Evolutionary conservation across 2,797 vertebrate genomes (phyloP).

Genomic region (Falco biarmicus): DNA sequence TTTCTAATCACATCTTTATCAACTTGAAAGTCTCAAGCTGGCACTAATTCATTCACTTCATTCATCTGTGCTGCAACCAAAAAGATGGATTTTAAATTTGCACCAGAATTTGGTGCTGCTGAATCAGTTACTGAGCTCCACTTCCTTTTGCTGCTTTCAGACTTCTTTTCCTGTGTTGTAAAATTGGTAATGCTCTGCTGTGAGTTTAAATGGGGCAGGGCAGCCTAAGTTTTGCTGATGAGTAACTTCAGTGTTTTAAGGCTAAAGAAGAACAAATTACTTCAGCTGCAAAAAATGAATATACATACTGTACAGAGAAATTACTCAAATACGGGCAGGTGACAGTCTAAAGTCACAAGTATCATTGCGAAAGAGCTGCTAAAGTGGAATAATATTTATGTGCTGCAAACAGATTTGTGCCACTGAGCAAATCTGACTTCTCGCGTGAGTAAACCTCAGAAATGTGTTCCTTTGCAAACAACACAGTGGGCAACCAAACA

Average conservation of each 20-base stretch:
- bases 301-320: constrained; percentile 8
- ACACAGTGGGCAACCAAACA: constrained; percentile 55
- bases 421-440: constrained; percentile 63
- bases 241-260: not conserved
- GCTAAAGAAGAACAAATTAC: constrained; percentile 32
- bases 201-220: not conserved
- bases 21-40: not conserved
- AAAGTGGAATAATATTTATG: constrained; percentile 58
- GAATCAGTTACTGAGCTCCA: not conserved
- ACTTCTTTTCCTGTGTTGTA: not conserved
- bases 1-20: not conserved
- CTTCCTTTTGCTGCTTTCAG: constrained; percentile 14
- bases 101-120: not conserved
- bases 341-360: constrained; percentile 37
- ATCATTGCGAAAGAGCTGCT: constrained; percentile 17
- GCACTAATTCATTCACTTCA: not conserved
- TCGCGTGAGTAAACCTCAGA: constrained; percentile 53
- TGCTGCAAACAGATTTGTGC: constrained; percentile 59
- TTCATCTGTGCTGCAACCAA: not conserved
- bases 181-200: not conserved
- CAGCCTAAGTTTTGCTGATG: not conserved
- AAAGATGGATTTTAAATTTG: not conserved
- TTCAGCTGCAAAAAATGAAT: constrained; percentile 17
- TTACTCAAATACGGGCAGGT: constrained; percentile 36
- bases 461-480: constrained; percentile 54